Percentiles rank a stretch among this genome's conserved stretches.
Evolutionary conservation across 2,797 vertebrate genomes (phyloP).

Genomic region (Rhinella marina): DNA sequence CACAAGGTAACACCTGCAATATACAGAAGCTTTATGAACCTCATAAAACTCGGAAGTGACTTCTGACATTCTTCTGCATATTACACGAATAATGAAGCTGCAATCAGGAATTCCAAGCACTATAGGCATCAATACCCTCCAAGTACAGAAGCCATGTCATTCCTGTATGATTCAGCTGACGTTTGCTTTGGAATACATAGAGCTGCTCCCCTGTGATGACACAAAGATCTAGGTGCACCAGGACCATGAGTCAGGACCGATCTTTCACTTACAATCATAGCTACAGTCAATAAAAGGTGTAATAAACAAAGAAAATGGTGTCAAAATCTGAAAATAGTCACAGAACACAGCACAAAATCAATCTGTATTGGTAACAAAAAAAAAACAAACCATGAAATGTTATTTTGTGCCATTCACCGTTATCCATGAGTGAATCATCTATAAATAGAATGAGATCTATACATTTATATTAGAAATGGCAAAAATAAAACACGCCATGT

Average conservation of each 20-base stretch:
- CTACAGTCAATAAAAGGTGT: slow-evolving; percentile 1
- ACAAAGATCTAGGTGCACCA: neutral
- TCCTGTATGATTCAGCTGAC: neutral
- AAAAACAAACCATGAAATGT: neutral
- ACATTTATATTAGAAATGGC: neutral
- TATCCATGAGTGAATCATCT: neutral
- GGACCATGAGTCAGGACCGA: slow-evolving; percentile 1
- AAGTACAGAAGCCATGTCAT: neutral
- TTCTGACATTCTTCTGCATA: neutral
- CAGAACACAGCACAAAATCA: neutral
- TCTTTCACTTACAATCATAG: slow-evolving; percentile 2
- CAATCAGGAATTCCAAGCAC: neutral
- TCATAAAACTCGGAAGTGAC: neutral
- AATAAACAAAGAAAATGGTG: neutral
- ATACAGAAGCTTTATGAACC: neutral
- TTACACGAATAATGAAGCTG: neutral
- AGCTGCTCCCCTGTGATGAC: neutral
- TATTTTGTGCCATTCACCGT: neutral
- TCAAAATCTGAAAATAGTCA: neutral
- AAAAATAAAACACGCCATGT: neutral
- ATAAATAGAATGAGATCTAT: neutral
- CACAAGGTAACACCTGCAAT: neutral
- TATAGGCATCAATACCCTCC: neutral
- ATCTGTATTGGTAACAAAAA: neutral
- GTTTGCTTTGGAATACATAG: neutral